Conservation (phyloP, 92 coral and sea anemone genomes). For the Nematostella vectensis region DNA sequence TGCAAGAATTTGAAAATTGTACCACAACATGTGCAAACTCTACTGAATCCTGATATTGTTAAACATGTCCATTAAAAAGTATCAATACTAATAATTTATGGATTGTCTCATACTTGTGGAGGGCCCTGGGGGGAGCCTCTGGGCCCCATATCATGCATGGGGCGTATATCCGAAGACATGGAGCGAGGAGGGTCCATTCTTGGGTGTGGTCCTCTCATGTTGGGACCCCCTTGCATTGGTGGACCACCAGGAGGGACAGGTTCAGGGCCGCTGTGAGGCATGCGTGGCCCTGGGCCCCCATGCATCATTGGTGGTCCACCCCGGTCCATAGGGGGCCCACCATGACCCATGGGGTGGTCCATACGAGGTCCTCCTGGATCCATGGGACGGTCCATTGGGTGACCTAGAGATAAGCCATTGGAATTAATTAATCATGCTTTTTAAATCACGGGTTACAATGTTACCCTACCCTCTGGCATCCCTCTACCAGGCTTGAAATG, state of each 20-base stretch:
- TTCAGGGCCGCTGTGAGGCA: conserved; percentile 50
- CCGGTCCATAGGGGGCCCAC: conserved; percentile 28
- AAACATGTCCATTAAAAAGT: no score
- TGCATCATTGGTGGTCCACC: conserved; percentile 30
- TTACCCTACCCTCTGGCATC: conserved; percentile 49
- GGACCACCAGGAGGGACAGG: conserved; percentile 47
- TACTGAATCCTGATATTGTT: no score
- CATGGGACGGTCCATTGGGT: conserved; percentile 15
- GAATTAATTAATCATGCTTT: neutral
- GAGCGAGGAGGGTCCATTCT: conserved; percentile 37
- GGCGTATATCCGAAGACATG: conserved; percentile 40
- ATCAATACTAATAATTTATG: no score
- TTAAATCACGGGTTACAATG: neutral
- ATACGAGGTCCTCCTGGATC: neutral
- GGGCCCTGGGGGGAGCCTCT: conserved; percentile 39
- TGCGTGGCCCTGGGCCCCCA: conserved; percentile 53
- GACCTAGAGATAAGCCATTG: conserved; percentile 4
- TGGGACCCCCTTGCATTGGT: conserved; percentile 15
- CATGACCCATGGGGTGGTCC: neutral
- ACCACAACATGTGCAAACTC: no score
- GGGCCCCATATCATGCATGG: conserved; percentile 51
- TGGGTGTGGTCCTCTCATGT: conserved; percentile 23
- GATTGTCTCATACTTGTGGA: no score
- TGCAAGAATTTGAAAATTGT: no score
- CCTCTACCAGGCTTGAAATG: conserved; percentile 82